Conservation (phyloP, 2,888 invertebrate genomes). For the Chironomus tentans region DNA sequence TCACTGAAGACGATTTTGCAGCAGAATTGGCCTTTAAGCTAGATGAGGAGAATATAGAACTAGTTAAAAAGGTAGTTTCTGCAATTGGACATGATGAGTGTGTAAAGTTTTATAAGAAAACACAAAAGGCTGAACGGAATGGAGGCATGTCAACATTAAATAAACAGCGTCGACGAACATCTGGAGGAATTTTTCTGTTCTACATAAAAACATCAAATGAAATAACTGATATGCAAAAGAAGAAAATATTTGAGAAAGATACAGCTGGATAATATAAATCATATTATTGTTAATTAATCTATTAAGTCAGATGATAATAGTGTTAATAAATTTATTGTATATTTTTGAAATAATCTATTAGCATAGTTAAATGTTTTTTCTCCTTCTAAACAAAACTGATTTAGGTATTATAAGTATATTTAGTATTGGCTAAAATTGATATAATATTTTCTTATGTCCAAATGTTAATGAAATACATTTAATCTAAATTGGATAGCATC, state of each 20-base stretch:
- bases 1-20: not conserved
- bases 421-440: too few relatives aligned
- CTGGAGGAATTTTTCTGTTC: slow-evolving; percentile 78
- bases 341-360: too few relatives aligned
- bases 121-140: slow-evolving; percentile 69
- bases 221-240: slow-evolving; percentile 55
- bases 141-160: slow-evolving; percentile 85
- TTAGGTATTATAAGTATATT: too few relatives aligned
- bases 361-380: too few relatives aligned
- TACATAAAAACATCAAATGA: slow-evolving; percentile 64
- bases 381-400: too few relatives aligned
- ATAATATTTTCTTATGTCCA: not conserved
- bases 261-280: slow-evolving; percentile 30
- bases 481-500: too few relatives aligned
- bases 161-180: slow-evolving; percentile 69
- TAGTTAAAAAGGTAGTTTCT: slow-evolving; percentile 57
- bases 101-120: slow-evolving; percentile 65
- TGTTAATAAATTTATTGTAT: too few relatives aligned
- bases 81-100: slow-evolving; percentile 64
- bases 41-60: slow-evolving; percentile 5
- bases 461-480: not conserved
- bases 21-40: not conserved
- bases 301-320: not conserved
- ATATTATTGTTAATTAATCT: too few relatives aligned
- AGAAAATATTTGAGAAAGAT: slow-evolving; percentile 60